Base-by-base conservation (phyloP, 2,113 vertebrate genomes). In the Orcinus orca region DNA sequence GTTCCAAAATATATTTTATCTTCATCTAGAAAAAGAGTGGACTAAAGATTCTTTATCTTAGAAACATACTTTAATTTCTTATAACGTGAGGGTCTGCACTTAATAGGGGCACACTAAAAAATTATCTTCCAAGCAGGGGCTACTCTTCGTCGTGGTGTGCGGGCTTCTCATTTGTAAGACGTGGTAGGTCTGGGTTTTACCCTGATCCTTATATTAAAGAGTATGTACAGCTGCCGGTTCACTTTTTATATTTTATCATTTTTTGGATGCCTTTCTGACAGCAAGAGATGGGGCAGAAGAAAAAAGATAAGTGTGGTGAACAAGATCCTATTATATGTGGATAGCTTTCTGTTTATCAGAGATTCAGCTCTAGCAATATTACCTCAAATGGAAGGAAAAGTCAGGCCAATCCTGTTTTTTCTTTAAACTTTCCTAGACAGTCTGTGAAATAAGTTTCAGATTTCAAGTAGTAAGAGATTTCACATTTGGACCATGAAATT, bases 391-490 rank as follows among this genome's bases (percentile, higher is more conserved):
- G 68, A 87, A 95, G 53, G 47, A 63, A 55, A 83, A 38, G 25
- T 79, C 62, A 93, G 1, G 21, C 33, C 73, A 81, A 33, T 81
- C 63, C 53, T 85, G 0, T 63, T 70, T 93, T 89, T 88, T 38
- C 41, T 44, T 93, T 77, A 17, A 87, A 41, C 33, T 79, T 77
- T 73, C 47, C 55, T 26, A 83, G 25, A 13, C 31, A 65, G 41
- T 63, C 81, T 84, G 5, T 83, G 82, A 73, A 84, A 70, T 92
- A 53, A 90, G 38, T 73, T 96, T 92, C 63, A 74, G 63, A 58
- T 96, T 79, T 90, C 63, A 93, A 36, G 73, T 44, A 76, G 33
- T 67, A 67, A 82, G 60, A 81, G 60, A 88, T 80, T 76, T 88
- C 29, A 67, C 25, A 29, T 47, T 67, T 84, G 60, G 88, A 41